Conservation (phyloP, 2,888 invertebrate species). For the Caenorhabditis doughertyi region DNA sequence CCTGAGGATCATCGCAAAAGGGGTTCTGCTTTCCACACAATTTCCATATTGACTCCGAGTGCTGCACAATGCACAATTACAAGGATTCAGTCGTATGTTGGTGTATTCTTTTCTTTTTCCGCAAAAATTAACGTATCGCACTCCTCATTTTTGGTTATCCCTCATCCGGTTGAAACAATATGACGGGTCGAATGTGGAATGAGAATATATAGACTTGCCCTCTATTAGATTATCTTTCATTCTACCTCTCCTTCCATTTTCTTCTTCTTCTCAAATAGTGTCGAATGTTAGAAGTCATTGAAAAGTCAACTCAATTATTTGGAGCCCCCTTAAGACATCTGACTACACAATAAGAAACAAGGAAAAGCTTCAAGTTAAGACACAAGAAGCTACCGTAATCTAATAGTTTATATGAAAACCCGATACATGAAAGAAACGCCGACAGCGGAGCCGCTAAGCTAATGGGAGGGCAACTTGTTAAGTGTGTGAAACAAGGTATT, state of each 20-base stretch:
- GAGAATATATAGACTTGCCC: slow-evolving; percentile 16
- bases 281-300: slow-evolving; percentile 54
- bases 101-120: slow-evolving; percentile 25
- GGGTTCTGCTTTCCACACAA: slow-evolving; percentile 20
- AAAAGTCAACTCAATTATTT: slow-evolving; percentile 70
- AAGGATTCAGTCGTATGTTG: slow-evolving; percentile 2
- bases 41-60: slow-evolving; percentile 35
- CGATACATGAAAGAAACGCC: slow-evolving; percentile 53
- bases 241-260: slow-evolving; percentile 9
- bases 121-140: slow-evolving; percentile 30
- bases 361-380: background rate
- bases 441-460: slow-evolving; percentile 36
- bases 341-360: slow-evolving; percentile 50
- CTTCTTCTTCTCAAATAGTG: slow-evolving; percentile 19
- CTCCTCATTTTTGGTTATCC: slow-evolving; percentile 4
- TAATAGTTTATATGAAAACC: slow-evolving; percentile 18
- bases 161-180: slow-evolving; percentile 45
- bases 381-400: slow-evolving; percentile 53
- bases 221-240: slow-evolving; percentile 59
- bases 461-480: slow-evolving; percentile 34
- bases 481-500: slow-evolving; percentile 21
- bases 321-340: slow-evolving; percentile 41
- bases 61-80: slow-evolving; percentile 25
- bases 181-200: slow-evolving; percentile 36
- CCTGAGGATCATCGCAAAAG: slow-evolving; percentile 32